These are phyloP conservation scores for Donacobius atricapilla DNA, from an alignment of 2,113 vertebrate species.

Conservation along the genomic window DNA sequence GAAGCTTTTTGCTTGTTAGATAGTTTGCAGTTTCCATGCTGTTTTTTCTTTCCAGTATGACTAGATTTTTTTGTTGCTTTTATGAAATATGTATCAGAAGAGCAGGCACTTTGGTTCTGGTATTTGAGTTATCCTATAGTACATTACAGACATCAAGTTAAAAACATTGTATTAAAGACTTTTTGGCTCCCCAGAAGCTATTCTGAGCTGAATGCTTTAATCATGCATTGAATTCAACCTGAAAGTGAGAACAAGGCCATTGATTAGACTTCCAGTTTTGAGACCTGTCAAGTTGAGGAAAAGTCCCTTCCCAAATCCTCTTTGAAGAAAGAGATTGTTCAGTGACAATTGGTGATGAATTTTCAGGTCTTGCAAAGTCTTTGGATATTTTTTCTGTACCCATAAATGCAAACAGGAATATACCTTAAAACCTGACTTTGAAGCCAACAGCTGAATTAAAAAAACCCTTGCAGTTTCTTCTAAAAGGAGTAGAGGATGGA, in stretches of 20 bases:
- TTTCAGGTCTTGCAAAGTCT: not conserved
- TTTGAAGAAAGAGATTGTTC: not conserved
- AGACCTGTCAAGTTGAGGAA: not conserved
- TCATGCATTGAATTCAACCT: not conserved
- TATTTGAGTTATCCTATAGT: not conserved
- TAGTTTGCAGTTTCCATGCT: not conserved
- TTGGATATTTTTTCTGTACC: not conserved
- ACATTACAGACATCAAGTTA: not conserved
- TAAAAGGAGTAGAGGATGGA: not conserved
- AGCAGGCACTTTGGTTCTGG: not conserved
- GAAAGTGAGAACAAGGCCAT: not conserved
- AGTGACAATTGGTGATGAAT: not conserved
- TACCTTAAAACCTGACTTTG: not conserved
- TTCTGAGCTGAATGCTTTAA: not conserved
- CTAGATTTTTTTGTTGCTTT: not conserved
- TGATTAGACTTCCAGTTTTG: not conserved
- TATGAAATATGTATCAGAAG: not conserved
- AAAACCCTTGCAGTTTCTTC: not conserved
- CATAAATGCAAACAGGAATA: not conserved
- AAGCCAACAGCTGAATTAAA: not conserved
- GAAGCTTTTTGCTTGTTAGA: not conserved
- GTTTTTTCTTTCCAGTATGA: not conserved
- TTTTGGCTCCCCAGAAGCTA: not conserved
- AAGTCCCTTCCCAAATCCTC: not conserved
- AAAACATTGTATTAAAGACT: not conserved